phyloP scores from a whole-genome alignment of 2,888 invertebrate genomes.

The Stenichneumon culpator region DNA sequence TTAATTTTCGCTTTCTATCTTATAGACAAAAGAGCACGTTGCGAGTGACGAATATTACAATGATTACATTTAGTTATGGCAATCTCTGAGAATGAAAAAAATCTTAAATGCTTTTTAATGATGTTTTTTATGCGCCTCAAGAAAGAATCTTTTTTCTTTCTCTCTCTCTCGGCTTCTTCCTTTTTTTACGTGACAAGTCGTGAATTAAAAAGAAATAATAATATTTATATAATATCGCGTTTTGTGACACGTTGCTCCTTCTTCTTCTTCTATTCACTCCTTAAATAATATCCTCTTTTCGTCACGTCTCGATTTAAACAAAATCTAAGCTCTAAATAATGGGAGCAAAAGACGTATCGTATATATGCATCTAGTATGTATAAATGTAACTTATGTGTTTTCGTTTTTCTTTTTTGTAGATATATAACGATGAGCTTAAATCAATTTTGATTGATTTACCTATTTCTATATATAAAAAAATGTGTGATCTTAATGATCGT shows the following conservation, averaged over 20 bases:
- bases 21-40: conserved; percentile 46
- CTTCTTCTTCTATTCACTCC: conserved; percentile 19
- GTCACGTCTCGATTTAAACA: conserved; percentile 15
- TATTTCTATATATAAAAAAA: conserved; percentile 45
- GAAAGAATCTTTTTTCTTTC: conserved; percentile 28
- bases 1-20: conserved; percentile 25
- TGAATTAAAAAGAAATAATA: not conserved
- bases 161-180: not conserved
- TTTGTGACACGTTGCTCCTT: conserved; percentile 1
- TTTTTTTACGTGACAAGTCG: not conserved
- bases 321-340: conserved; percentile 47
- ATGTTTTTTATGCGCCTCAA: conserved; percentile 29
- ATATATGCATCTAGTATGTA: conserved; percentile 45
- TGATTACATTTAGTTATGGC: conserved; percentile 54
- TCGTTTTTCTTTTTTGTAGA: conserved; percentile 30
- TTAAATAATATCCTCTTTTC: conserved; percentile 17
- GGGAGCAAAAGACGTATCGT: conserved; percentile 49
- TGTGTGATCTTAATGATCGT: conserved; percentile 54
- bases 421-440: conserved; percentile 76
- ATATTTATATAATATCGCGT: not conserved
- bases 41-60: conserved; percentile 35
- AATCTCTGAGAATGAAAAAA: conserved; percentile 49
- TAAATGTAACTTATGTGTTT: conserved; percentile 52
- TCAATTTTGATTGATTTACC: conserved; percentile 82
- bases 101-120: conserved; percentile 48